These are phyloP conservation scores for Lophius piscatorius DNA, from an alignment of 2,113 vertebrate genomes.

Conservation along the genomic window DNA sequence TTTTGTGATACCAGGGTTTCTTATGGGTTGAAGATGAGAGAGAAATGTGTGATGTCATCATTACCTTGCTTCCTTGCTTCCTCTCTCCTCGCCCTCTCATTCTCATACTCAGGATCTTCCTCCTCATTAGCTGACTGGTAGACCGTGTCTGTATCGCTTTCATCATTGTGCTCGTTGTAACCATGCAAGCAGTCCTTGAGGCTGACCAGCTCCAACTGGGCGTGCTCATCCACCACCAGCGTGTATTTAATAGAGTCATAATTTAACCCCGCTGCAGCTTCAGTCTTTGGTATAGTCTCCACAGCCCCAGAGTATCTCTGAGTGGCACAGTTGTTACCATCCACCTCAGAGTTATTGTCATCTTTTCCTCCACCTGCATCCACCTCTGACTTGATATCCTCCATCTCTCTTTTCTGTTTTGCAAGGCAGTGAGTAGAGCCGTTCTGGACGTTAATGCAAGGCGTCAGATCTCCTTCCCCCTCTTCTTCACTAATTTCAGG, in stretches of 20 bases:
- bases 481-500: constrained; percentile 95
- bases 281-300: constrained; percentile 45
- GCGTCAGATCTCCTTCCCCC: constrained; percentile 69
- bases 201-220: constrained; percentile 91
- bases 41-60: not conserved
- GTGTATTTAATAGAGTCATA: constrained; percentile 95
- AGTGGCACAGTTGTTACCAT: constrained; percentile 1
- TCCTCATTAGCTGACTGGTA: constrained; percentile 88
- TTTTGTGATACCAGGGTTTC: no score
- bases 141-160: constrained; percentile 86
- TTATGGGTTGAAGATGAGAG: no score
- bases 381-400: constrained; percentile 17
- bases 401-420: constrained; percentile 11
- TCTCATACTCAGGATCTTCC: constrained; percentile 81
- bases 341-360: constrained; percentile 3
- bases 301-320: constrained; percentile 7
- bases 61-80: constrained; percentile 61
- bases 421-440: constrained; percentile 31
- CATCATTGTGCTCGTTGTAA: constrained; percentile 79
- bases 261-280: constrained; percentile 67
- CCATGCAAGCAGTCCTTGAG: constrained; percentile 87
- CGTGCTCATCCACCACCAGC: constrained; percentile 92
- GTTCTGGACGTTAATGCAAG: constrained; percentile 33
- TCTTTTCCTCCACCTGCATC: not conserved
- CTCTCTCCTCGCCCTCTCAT: constrained; percentile 70